Conservation (phyloP, 2,797 vertebrate species). For the Amphiprion clarkii region DNA sequence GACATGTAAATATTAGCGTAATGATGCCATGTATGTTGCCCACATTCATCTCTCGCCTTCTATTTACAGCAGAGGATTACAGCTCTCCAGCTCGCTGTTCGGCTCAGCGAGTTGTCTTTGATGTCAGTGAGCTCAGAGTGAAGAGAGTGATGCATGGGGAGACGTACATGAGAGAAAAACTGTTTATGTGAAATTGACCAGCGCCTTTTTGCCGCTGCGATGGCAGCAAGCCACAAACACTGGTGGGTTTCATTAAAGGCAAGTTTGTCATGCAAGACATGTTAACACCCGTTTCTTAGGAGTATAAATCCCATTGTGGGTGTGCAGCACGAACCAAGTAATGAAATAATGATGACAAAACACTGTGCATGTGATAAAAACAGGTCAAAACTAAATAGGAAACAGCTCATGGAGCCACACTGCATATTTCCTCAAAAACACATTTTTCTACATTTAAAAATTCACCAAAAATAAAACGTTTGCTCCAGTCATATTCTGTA, state of each 20-base stretch:
- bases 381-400: too few species aligned
- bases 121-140: slow-evolving; percentile 14
- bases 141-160: slow-evolving; percentile 21
- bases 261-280: background rate
- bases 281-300: background rate
- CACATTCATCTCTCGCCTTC: slow-evolving; percentile 48
- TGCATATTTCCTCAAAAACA: too few species aligned
- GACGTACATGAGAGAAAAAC: slow-evolving; percentile 17
- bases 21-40: slow-evolving; percentile 37
- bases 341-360: slow-evolving; percentile 18
- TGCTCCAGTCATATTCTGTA: too few species aligned
- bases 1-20: slow-evolving; percentile 40
- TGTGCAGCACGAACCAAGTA: background rate
- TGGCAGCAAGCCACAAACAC: slow-evolving; percentile 8
- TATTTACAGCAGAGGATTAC: slow-evolving; percentile 37
- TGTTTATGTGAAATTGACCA: slow-evolving; percentile 41
- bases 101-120: slow-evolving; percentile 14
- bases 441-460: too few species aligned
- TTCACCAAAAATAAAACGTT: too few species aligned
- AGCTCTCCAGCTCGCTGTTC: background rate
- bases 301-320: background rate
- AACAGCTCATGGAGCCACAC: too few species aligned
- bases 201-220: slow-evolving; percentile 3
- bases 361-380: background rate
- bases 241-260: background rate